Evolutionary conservation across 2,113 vertebrate species (phyloP).

Genomic region (Scomber scombrus): DNA sequence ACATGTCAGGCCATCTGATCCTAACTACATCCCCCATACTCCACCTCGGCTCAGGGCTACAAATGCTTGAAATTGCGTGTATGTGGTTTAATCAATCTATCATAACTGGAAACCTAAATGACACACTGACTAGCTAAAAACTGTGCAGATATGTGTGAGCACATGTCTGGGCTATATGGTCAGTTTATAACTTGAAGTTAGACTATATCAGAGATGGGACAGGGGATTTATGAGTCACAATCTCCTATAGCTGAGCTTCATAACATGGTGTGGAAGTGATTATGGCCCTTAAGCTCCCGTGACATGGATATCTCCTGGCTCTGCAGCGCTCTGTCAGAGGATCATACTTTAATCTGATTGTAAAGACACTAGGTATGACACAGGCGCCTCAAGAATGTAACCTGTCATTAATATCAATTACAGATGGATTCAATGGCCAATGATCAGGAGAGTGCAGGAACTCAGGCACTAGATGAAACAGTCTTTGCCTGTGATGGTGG

Average conservation of each 20-base stretch:
- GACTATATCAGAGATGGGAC: slow-evolving; percentile 59
- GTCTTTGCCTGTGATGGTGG: slow-evolving; percentile 23
- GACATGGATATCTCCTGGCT: slow-evolving; percentile 83
- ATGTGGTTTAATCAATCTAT: slow-evolving; percentile 50
- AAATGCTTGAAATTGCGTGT: slow-evolving; percentile 39
- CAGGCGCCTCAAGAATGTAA: slow-evolving; percentile 82
- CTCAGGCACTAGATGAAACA: slow-evolving; percentile 21
- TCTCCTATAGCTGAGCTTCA: slow-evolving; percentile 67
- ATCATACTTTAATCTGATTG: slow-evolving; percentile 83
- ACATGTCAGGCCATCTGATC: slow-evolving; percentile 59
- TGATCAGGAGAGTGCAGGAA: slow-evolving; percentile 61
- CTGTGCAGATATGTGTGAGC: slow-evolving; percentile 55
- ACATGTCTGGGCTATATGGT: slow-evolving; percentile 54
- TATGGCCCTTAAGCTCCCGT: slow-evolving; percentile 80
- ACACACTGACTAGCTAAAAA: slow-evolving; percentile 39
- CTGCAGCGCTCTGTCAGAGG: slow-evolving; percentile 75
- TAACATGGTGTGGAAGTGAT: slow-evolving; percentile 83
- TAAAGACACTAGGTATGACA: slow-evolving; percentile 83
- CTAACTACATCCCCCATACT: slow-evolving; percentile 38
- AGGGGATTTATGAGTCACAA: slow-evolving; percentile 71
- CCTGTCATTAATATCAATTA: slow-evolving; percentile 82
- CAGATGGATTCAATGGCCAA: slow-evolving; percentile 66
- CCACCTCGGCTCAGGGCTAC: slow-evolving; percentile 25
- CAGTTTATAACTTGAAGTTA: slow-evolving; percentile 61
- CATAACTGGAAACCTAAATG: slow-evolving; percentile 37